Conservation (phyloP, 2,113 vertebrate genomes). For the Corvus cornix region DNA sequence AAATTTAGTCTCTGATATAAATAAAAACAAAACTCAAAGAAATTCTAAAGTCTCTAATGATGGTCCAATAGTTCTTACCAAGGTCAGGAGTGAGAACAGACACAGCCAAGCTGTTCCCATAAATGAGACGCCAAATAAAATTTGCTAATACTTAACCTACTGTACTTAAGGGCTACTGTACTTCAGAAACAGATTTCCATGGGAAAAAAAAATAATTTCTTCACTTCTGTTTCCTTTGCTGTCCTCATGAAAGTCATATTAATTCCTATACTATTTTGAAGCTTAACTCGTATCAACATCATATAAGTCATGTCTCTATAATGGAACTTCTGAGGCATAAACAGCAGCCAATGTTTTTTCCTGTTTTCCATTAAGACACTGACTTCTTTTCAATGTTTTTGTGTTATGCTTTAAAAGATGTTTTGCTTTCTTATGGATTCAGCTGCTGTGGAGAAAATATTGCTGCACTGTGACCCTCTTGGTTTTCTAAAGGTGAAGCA, state of each 20-base stretch:
- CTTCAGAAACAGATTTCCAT: neutral
- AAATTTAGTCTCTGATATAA: neutral
- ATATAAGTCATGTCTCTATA: neutral
- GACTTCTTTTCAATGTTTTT: neutral
- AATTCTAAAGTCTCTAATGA: neutral
- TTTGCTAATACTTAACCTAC: neutral
- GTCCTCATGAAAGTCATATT: neutral
- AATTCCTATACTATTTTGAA: neutral
- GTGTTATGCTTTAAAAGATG: neutral
- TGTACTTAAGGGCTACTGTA: neutral
- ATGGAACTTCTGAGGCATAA: neutral
- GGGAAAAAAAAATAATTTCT: neutral
- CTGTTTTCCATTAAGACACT: neutral
- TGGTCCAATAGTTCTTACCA: neutral
- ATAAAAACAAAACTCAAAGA: neutral
- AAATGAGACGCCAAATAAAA: neutral
- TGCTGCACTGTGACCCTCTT: neutral
- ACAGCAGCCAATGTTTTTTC: neutral
- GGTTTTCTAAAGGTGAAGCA: neutral
- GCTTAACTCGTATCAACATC: neutral
- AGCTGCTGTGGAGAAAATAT: neutral
- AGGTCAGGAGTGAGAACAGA: neutral
- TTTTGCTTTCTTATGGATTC: neutral
- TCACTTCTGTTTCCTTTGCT: neutral
- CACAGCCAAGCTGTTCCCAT: neutral